Base-by-base conservation (phyloP, 2,113 vertebrate genomes). In the Peromyscus maniculatus region DNA sequence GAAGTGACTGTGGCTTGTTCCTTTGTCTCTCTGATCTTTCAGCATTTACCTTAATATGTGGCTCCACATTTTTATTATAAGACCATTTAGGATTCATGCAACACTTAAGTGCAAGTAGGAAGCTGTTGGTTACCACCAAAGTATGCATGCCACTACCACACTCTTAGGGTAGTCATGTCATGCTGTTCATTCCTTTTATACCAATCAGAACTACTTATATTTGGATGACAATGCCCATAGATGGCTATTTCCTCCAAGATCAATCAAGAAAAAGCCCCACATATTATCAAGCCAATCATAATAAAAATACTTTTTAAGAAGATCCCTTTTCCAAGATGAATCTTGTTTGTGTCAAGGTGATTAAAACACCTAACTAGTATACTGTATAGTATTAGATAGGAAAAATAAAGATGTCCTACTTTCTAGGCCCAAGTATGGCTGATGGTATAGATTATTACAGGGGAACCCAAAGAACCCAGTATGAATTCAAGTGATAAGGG, bases 401-500 rank as follows among this genome's bases (percentile, higher is more conserved):
- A 71, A 87, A 67, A 36, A 79, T 0, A 16, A 80, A 24, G 33
- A 33, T 12, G 26, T 1, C 31, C 22, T 11, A 4, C 12, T 67
- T 52, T 93, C n/a, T 72, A 75, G 1, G 52, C 26, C 7, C 46
- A 6, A n/a, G 12, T 55, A 2, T 16, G 13, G 22, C 0, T 33
- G 2, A 1, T n/a, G 2, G 31, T 26, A 7, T 0, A 9, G 3
- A 36, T 10, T 1, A 7, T 5, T 52, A 9, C 1, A 75, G 22
- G 7, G 49, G 11, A 86, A 72, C 78, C n/a, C 8, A 6, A 31
- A 13, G 59, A n/a, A 39, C n/a, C 39, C 1, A 24, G 10, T 31
- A 24, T 36, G 67, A 46, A 26, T 24, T 59, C 16, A 55, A 28
- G 12, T 64, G 26, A 43, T 64, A 64, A 66, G 13, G 12, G 24